Conservation (phyloP, 2,113 vertebrate species). For the Scomber scombrus region DNA sequence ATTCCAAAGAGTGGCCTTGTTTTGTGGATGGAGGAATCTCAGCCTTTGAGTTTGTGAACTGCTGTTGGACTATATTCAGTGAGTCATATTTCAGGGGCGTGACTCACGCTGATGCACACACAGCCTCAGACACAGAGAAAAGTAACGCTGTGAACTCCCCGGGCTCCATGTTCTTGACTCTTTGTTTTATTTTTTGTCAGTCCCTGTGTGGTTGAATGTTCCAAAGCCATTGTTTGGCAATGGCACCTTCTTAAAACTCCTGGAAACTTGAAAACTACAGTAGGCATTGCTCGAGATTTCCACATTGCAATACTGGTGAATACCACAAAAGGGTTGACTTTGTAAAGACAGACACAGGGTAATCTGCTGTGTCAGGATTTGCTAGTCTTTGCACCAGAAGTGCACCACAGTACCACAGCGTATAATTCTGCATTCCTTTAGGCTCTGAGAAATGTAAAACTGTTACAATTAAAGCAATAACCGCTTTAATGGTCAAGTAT, state of each 20-base stretch:
- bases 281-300: slow-evolving; percentile 57
- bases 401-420: slow-evolving; percentile 39
- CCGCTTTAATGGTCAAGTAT: slow-evolving; percentile 66
- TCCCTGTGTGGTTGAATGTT: slow-evolving; percentile 54
- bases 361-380: slow-evolving; percentile 18
- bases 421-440: slow-evolving; percentile 45
- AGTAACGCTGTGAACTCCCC: slow-evolving; percentile 39
- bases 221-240: slow-evolving; percentile 52
- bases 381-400: slow-evolving; percentile 26
- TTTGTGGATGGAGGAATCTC: slow-evolving; percentile 37
- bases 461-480: slow-evolving; percentile 75
- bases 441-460: slow-evolving; percentile 42
- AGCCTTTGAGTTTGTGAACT: slow-evolving; percentile 38
- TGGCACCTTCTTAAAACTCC: slow-evolving; percentile 70
- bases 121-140: slow-evolving; percentile 38
- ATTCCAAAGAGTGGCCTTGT: slow-evolving; percentile 83
- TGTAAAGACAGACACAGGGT: slow-evolving; percentile 20
- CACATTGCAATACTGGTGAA: slow-evolving; percentile 66
- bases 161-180: slow-evolving; percentile 16
- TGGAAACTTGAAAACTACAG: slow-evolving; percentile 78
- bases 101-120: slow-evolving; percentile 56
- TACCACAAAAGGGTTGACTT: slow-evolving; percentile 56
- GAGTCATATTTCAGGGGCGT: slow-evolving; percentile 61
- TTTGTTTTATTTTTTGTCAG: slow-evolving; percentile 10
- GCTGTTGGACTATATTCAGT: slow-evolving; percentile 41